These are phyloP conservation scores for Chorisops tibialis DNA, from an alignment of 2,888 invertebrate species.

Conservation along the genomic window DNA sequence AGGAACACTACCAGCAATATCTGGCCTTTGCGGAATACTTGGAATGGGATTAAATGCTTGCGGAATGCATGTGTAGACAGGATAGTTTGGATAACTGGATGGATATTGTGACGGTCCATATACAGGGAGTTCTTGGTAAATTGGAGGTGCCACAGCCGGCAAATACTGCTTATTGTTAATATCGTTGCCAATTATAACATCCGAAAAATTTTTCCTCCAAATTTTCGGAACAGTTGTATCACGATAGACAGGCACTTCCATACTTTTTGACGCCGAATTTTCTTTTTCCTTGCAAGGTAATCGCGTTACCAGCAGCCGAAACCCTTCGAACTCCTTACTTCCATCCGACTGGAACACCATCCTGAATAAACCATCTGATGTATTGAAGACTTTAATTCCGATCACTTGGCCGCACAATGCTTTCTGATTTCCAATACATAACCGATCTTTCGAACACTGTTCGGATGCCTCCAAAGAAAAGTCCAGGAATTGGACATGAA, in stretches of 20 bases:
- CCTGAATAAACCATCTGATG: constrained; percentile 52
- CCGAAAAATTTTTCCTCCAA: neutral
- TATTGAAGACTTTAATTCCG: constrained; percentile 53
- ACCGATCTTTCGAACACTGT: constrained; percentile 55
- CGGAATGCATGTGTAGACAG: neutral
- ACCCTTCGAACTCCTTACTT: constrained; percentile 48
- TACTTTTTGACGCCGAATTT: neutral
- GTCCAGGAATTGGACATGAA: constrained; percentile 57
- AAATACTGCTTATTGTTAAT: constrained; percentile 2
- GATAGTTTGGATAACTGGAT: neutral
- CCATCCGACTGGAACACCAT: constrained; percentile 53
- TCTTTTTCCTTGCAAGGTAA: constrained; percentile 46
- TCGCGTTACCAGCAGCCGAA: constrained; percentile 56
- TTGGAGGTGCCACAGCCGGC: neutral
- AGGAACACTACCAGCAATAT: neutral
- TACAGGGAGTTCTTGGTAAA: neutral
- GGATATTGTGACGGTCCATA: neutral
- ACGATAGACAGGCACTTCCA: neutral
- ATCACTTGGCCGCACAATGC: constrained; percentile 55
- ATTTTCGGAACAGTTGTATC: neutral
- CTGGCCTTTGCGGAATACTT: neutral
- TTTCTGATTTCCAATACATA: constrained; percentile 46
- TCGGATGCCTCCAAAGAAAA: constrained; percentile 54
- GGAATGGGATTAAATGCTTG: too few species aligned
- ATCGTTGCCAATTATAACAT: neutral